Evolutionary conservation across 2,888 invertebrate genomes (phyloP).

Genomic region (Suillia variegata): DNA sequence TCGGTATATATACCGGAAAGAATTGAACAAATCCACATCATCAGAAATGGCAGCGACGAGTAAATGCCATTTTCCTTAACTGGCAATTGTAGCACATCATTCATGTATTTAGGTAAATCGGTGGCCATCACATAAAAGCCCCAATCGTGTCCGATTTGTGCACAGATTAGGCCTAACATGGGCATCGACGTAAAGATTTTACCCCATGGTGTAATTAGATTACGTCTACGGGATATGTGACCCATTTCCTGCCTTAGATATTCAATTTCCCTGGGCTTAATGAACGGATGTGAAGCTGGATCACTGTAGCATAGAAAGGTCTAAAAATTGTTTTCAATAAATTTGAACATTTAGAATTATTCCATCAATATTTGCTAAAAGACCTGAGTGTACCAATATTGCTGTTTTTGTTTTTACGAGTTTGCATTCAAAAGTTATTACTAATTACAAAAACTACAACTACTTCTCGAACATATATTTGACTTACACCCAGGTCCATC

Average conservation of each 20-base stretch:
- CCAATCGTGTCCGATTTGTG: slow-evolving; percentile 70
- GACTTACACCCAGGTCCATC: too few relatives aligned
- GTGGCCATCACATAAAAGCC: slow-evolving; percentile 68
- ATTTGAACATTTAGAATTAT: too few relatives aligned
- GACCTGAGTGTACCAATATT: too few relatives aligned
- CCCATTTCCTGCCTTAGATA: slow-evolving; percentile 69
- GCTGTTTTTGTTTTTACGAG: too few relatives aligned
- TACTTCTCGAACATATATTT: too few relatives aligned
- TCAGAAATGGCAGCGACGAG: slow-evolving; percentile 66
- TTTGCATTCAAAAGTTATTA: too few relatives aligned
- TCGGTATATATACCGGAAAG: slow-evolving; percentile 70
- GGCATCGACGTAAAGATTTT: slow-evolving; percentile 69
- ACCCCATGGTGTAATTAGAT: slow-evolving; percentile 71
- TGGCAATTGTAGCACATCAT: slow-evolving; percentile 64
- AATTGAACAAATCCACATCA: slow-evolving; percentile 65
- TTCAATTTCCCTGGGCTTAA: slow-evolving; percentile 69
- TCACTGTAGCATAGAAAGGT: slow-evolving; percentile 66
- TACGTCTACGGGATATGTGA: slow-evolving; percentile 58
- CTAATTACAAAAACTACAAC: slow-evolving; percentile 29
- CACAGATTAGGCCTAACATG: slow-evolving; percentile 70
- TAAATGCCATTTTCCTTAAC: slow-evolving; percentile 65
- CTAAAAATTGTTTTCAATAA: too few relatives aligned
- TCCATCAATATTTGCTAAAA: too few relatives aligned
- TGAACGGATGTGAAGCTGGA: slow-evolving; percentile 73
- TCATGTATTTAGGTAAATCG: slow-evolving; percentile 68